Conservation (phyloP, 2,113 vertebrate genomes). For the Azemiops feae region DNA sequence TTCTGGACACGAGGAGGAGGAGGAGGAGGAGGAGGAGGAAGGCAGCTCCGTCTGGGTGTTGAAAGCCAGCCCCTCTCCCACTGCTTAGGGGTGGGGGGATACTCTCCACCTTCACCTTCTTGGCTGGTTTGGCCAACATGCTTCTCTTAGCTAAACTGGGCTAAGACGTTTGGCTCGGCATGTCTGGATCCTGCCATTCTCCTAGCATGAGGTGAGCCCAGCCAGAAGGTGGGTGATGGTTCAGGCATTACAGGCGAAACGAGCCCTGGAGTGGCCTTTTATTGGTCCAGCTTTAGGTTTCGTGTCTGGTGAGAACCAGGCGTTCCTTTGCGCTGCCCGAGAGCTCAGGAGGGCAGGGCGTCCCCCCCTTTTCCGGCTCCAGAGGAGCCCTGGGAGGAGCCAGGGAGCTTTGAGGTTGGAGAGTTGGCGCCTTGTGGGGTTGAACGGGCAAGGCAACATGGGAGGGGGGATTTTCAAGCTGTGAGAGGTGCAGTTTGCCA, state of each 20-base stretch:
- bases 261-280: background rate
- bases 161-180: background rate
- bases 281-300: background rate
- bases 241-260: background rate
- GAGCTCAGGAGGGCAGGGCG: background rate
- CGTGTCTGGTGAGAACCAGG: background rate
- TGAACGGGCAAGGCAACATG: background rate
- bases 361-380: background rate
- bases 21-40: background rate
- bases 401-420: background rate
- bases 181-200: background rate
- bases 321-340: rapidly evolving
- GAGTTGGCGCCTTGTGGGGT: background rate
- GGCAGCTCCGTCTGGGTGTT: background rate
- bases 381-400: background rate
- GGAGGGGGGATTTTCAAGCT: too few species aligned
- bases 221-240: background rate
- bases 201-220: background rate
- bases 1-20: background rate
- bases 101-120: background rate
- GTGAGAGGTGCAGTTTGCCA: background rate
- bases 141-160: background rate
- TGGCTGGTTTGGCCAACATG: background rate
- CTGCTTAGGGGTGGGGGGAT: background rate
- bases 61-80: too few species aligned